Evolutionary conservation across 2,888 invertebrate species (phyloP), one percentile per base, ranked within the genome.

Genomic region (Drosophila multiciliata): DNA sequence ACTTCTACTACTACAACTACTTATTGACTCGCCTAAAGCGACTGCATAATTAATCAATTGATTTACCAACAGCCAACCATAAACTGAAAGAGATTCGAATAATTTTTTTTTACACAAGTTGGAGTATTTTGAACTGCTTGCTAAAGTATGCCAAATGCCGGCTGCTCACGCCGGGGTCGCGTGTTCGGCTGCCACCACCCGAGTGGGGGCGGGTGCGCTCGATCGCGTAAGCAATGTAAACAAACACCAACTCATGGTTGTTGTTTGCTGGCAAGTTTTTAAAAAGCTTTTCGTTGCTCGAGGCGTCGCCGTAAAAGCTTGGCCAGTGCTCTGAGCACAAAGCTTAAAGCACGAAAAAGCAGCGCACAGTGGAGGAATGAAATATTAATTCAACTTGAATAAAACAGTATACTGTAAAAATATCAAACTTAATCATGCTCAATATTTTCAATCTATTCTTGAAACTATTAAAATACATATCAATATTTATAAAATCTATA

Each of bases 31-130:
- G 69, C 75, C 72, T 55, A 36, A 45, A 67, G 68, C 55, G 59
- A 64, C 60, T 75, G 77, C 69, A 84, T 87, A 84, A 82, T 79
- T 75, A 84, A 77, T 77, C 61, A 67, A 62, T 68, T 61, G 63
- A 69, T 60, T 67, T 48, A 38, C 55, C 59, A 78, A 57, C 23
- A 49, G 50, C 11, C 17, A 32, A 20, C 36, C 50, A 26, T 33
- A 52, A 45, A 71, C 49, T 73, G 63, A 73, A 59, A 36, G 45
- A 45, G 63, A 38, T 17, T 15, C 64, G 26, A 32, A 63, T 6
- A 15, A 15, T 57, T 52, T 64, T 62, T n/a, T n/a, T n/a, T n/a
- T n/a, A 61, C 42, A 49, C 59, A 23, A 48, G 9, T 23, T 45
- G 15, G 11, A 45, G 36, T 62, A 57, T 36, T 26, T 35, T 55